These are phyloP conservation scores for Brenthis daphne DNA, from an alignment of 2,888 invertebrate genomes.

Conservation along the genomic window DNA sequence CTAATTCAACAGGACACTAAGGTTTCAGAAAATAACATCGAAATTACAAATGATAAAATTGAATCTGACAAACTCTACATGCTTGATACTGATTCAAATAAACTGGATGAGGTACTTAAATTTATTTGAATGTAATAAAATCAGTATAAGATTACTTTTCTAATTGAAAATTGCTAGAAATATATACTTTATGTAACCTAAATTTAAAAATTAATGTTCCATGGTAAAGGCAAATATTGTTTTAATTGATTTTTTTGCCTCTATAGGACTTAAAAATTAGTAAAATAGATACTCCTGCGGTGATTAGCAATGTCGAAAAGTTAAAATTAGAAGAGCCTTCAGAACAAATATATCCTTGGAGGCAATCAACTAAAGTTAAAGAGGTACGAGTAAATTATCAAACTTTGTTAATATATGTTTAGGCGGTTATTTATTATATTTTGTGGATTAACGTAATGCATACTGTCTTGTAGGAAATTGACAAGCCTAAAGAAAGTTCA, in stretches of 20 bases:
- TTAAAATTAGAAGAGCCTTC: slow-evolving; percentile 23
- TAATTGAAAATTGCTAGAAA: too few relatives aligned
- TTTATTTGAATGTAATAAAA: too few relatives aligned
- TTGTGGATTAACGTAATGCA: background rate
- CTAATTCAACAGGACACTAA: background rate
- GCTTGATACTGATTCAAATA: background rate
- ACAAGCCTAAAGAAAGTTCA: slow-evolving; percentile 20
- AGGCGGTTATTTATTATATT: background rate
- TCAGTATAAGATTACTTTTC: too few relatives aligned
- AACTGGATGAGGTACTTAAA: background rate
- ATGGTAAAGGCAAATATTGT: too few relatives aligned
- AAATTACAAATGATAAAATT: slow-evolving; percentile 1
- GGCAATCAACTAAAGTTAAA: slow-evolving; percentile 41
- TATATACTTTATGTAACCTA: too few relatives aligned
- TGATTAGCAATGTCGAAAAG: slow-evolving; percentile 29
- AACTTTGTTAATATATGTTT: background rate
- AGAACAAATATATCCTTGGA: slow-evolving; percentile 41
- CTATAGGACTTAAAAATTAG: slow-evolving; percentile 12
- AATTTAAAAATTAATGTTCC: too few relatives aligned
- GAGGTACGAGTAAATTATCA: slow-evolving; percentile 37
- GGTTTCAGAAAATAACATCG: background rate
- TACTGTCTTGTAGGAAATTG: slow-evolving; percentile 27
- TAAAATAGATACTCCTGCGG: slow-evolving; percentile 9
- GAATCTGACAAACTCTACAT: slow-evolving; percentile 2
- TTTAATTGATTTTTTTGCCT: background rate